phyloP scores from a whole-genome alignment of 2,888 invertebrate genomes.

The Bombyx huttoni region DNA sequence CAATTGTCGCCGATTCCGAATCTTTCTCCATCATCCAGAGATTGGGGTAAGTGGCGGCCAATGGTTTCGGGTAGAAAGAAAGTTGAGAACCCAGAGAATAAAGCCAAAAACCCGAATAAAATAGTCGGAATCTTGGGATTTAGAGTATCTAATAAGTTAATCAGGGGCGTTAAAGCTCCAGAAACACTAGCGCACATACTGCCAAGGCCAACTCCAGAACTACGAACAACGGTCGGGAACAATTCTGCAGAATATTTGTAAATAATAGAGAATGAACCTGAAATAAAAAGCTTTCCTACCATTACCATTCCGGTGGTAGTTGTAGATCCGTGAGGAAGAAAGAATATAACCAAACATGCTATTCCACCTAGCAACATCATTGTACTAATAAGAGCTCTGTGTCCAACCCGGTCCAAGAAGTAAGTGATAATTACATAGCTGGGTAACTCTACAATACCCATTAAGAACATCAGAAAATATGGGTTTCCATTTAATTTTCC shows the following conservation, averaged over 20 bases:
- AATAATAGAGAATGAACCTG: slow-evolving; percentile 87
- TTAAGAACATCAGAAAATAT: slow-evolving; percentile 82
- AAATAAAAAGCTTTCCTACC: slow-evolving; percentile 86
- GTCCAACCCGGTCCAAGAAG: slow-evolving; percentile 82
- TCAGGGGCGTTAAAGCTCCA: slow-evolving; percentile 84
- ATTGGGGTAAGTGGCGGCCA: slow-evolving; percentile 85
- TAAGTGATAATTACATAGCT: slow-evolving; percentile 82
- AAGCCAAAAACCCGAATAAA: slow-evolving; percentile 81
- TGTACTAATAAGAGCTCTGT: slow-evolving; percentile 81
- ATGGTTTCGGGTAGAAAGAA: slow-evolving; percentile 86
- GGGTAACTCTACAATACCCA: slow-evolving; percentile 85
- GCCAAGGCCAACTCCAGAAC: slow-evolving; percentile 86
- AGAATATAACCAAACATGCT: slow-evolving; percentile 82
- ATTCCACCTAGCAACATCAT: slow-evolving; percentile 86
- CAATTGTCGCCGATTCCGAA: slow-evolving; percentile 88
- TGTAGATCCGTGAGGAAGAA: slow-evolving; percentile 76
- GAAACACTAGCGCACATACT: slow-evolving; percentile 89
- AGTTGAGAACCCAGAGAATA: slow-evolving; percentile 81
- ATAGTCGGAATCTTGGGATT: slow-evolving; percentile 85
- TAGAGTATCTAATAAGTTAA: slow-evolving; percentile 82
- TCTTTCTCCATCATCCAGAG: slow-evolving; percentile 86
- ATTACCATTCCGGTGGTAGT: slow-evolving; percentile 77
- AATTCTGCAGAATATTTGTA: slow-evolving; percentile 91
- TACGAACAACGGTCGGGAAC: slow-evolving; percentile 88
- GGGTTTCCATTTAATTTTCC: slow-evolving; percentile 86